Evolutionary conservation across 2,797 vertebrate species (phyloP), one percentile per base, ranked within the genome.

Genomic region (Esox masquinongy): DNA sequence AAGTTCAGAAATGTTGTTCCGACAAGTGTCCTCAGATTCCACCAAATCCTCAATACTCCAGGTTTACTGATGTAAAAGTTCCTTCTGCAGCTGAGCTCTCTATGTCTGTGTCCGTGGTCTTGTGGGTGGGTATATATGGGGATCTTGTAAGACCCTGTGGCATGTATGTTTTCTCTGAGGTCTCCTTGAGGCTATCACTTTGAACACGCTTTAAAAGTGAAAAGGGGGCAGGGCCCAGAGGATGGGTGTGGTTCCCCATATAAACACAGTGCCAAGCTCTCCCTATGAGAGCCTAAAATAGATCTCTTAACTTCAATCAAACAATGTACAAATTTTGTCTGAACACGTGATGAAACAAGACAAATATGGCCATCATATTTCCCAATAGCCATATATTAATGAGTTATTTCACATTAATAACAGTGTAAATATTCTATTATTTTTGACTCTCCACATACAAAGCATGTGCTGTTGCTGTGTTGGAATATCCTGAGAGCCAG

Each of bases 201-300:
- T 79, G 56, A 85, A 76, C 86, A 84, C 81, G 87, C 79, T 92
- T 91, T 59, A 91, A 87, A 78, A 88, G 82, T 77, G 26, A 86
- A 84, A 76, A 78, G 87, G 77, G 90, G 88, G 93, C 92, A 87
- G 86, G 92, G 79, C 72, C 77, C 36, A 85, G 69, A 83, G 80
- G 70, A 87, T 86, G 91, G 94, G 94, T 80, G 90, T 92, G 76
- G 88, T 81, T 70, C 78, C 66, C 11, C 1, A 87, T 93, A 93
- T 92, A 93, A 90, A 92, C 80, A 74, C 83, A 19, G 26, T 79
- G 88, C 81, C 88, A 79, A 70, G 77, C 26, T 67, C 64, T 71
- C 80, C 80, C 79, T 84, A 71, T 67, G 81, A 82, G 79, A 80
- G 79, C 88, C 86, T 80, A 93, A 94, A 94, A 95, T 94, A 94